Evolutionary conservation across 2,113 vertebrate genomes (phyloP).

Genomic region (Leptobrachium leishanense): DNA sequence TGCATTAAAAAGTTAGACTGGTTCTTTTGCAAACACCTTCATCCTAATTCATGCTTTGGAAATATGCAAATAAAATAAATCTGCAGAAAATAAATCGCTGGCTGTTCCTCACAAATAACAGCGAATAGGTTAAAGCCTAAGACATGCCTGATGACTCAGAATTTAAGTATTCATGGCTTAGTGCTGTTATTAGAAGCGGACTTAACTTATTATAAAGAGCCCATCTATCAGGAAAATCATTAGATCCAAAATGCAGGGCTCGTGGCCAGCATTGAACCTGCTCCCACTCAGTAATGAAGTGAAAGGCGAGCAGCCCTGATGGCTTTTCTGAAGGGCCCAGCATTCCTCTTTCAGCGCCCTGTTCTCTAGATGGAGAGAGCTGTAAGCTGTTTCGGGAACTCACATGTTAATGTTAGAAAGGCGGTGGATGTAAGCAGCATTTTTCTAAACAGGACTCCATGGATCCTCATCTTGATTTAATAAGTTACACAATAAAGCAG

Average conservation of each 20-base stretch:
- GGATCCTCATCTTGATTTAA: slow-evolving; percentile 33
- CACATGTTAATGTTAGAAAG: no score
- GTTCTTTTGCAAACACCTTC: no score
- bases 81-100: neutral
- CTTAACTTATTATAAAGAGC: slow-evolving; percentile 14
- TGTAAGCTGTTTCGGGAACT: no score
- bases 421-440: no score
- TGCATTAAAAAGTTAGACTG: no score
- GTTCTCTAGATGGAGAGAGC: no score
- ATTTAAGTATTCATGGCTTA: neutral
- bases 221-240: slow-evolving; percentile 29
- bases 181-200: slow-evolving; percentile 24
- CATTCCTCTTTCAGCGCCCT: no score
- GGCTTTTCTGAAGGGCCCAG: no score
- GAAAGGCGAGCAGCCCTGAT: no score
- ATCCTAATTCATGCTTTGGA: no score
- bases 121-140: neutral
- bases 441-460: no score
- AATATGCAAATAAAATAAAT: no score
- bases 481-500: slow-evolving; percentile 28
- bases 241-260: neutral
- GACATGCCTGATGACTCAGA: slow-evolving; percentile 6
- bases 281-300: neutral
- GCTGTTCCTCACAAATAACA: neutral
- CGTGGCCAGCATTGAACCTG: neutral